phyloP scores from a whole-genome alignment of 2,113 vertebrate species.

The Cebus imitator region DNA sequence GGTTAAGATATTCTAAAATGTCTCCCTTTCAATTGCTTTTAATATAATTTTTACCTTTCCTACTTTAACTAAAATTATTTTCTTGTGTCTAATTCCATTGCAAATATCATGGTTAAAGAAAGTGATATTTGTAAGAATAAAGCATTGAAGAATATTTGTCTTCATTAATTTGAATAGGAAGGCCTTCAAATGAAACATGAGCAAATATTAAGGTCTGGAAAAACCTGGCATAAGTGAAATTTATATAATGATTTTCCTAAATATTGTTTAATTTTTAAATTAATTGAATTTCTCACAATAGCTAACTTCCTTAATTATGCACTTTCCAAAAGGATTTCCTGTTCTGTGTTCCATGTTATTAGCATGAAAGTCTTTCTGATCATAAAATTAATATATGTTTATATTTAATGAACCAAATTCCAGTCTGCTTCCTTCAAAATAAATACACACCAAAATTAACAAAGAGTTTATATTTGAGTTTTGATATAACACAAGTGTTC shows the following conservation, averaged over 20 bases:
- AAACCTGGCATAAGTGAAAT: not conserved
- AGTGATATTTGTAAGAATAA: not conserved
- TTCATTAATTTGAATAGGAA: conserved; percentile 4
- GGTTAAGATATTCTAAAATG: not conserved
- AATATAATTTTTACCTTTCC: not conserved
- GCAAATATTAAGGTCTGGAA: not conserved
- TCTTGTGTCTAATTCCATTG: not conserved
- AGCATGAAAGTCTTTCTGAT: not conserved
- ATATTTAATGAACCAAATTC: not conserved
- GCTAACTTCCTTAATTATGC: not conserved
- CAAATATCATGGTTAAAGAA: not conserved
- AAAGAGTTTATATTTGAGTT: not conserved
- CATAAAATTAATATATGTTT: not conserved
- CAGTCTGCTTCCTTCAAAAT: not conserved
- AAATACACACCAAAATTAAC: not conserved
- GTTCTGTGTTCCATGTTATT: not conserved
- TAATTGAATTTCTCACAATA: not conserved
- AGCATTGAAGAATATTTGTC: not conserved
- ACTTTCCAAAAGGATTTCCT: conserved; percentile 1
- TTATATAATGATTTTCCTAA: not conserved
- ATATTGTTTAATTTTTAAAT: conserved; percentile 12
- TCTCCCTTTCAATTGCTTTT: not conserved
- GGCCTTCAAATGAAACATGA: not conserved
- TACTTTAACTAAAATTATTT: not conserved
- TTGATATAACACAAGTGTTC: not conserved